Conservation (phyloP, 1,140 invertebrate species). For the Pseudobourletiella spinata region DNA sequence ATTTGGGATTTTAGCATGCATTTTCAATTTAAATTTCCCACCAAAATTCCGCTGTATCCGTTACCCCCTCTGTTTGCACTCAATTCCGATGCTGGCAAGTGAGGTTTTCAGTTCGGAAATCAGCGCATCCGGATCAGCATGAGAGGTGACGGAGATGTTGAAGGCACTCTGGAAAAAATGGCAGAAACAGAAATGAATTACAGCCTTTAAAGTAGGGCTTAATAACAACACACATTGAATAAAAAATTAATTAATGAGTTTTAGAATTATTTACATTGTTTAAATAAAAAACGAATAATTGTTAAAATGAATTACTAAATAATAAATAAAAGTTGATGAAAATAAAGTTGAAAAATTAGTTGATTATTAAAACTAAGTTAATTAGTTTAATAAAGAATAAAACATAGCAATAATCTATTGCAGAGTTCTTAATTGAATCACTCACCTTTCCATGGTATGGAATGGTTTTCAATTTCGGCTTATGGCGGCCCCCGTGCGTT, state of each 20-base stretch:
- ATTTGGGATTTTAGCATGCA: too few relatives aligned
- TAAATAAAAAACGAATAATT: too few relatives aligned
- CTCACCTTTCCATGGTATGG: constrained; percentile 37
- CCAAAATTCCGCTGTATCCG: too few relatives aligned
- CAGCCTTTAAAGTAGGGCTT: too few relatives aligned
- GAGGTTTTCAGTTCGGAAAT: constrained; percentile 53
- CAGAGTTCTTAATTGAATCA: background rate
- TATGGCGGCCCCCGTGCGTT: constrained; percentile 44
- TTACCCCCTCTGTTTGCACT: constrained; percentile 63
- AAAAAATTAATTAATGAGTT: too few relatives aligned
- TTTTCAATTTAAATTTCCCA: too few relatives aligned
- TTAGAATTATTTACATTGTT: too few relatives aligned
- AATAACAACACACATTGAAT: too few relatives aligned
- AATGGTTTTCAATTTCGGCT: constrained; percentile 32
- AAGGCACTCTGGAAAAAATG: constrained; percentile 51
- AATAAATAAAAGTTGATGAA: background rate
- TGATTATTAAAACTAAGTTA: background rate
- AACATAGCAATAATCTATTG: background rate
- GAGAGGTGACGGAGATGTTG: constrained; percentile 60
- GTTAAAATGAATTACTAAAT: too few relatives aligned
- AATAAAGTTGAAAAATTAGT: background rate
- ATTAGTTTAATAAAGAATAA: too few relatives aligned
- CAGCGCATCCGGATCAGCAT: constrained; percentile 55
- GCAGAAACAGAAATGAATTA: too few relatives aligned
- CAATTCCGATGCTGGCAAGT: constrained; percentile 56